A percentile compares a stretch with the other conserved stretches of the same genome.
Conservation (phyloP, 1,140 invertebrate species). For the Vanessa atalanta region DNA sequence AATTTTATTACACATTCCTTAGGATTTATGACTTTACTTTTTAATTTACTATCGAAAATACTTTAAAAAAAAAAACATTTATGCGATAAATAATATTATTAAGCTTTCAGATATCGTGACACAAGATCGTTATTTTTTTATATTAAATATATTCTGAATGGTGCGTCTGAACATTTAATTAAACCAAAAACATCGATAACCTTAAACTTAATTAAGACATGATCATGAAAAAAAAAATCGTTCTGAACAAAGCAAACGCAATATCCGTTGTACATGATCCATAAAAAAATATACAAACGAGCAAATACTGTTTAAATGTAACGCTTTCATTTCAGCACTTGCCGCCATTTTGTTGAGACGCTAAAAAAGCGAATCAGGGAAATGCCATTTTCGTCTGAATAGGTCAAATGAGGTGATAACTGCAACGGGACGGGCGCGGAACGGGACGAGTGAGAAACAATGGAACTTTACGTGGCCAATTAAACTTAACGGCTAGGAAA, state of each 20-base stretch:
- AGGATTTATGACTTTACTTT: slow-evolving; percentile 9
- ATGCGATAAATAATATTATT: not conserved
- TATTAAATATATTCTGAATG: too few species aligned
- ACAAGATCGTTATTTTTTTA: too few species aligned
- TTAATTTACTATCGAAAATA: not conserved
- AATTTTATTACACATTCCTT: slow-evolving; percentile 23
- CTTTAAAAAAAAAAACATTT: slow-evolving; percentile 37
- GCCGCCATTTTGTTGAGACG: slow-evolving; percentile 36
- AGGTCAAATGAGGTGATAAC: slow-evolving; percentile 56
- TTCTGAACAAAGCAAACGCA: not conserved
- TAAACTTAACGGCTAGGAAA: slow-evolving; percentile 68
- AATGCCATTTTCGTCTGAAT: slow-evolving; percentile 48
- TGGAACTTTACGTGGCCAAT: slow-evolving; percentile 64
- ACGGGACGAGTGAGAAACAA: slow-evolving; percentile 58
- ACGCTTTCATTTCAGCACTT: slow-evolving; percentile 14
- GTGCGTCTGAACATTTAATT: too few species aligned
- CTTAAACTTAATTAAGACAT: slow-evolving; percentile 14
- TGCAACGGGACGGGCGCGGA: slow-evolving; percentile 48
- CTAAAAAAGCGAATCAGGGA: slow-evolving; percentile 36
- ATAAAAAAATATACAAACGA: slow-evolving; percentile 20
- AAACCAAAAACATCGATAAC: not conserved
- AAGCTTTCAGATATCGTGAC: not conserved
- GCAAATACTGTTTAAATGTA: slow-evolving; percentile 18
- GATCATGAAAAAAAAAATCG: slow-evolving; percentile 7
- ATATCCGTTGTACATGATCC: slow-evolving; percentile 13